Conservation (phyloP, 2,113 vertebrate genomes). For the Manacus vitellinus region DNA sequence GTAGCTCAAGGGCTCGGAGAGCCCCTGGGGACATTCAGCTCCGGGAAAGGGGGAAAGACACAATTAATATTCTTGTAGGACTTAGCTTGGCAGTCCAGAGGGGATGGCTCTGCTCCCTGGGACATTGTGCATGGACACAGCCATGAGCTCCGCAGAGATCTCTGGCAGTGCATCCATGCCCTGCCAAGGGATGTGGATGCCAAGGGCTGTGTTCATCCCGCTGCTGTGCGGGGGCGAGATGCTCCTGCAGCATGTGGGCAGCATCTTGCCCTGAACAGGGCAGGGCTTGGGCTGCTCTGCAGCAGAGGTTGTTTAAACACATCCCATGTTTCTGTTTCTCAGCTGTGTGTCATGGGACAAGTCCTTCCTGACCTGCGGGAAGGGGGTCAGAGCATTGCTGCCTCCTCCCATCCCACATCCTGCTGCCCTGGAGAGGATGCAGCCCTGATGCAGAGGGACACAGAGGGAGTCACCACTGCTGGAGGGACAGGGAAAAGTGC, state of each 20-base stretch:
- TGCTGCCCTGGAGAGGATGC: not conserved
- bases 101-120: not conserved
- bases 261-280: not conserved
- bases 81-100: not conserved
- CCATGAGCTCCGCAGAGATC: not conserved
- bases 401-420: rapidly evolving
- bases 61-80: not conserved
- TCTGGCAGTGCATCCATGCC: rapidly evolving
- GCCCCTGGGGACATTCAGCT: not conserved
- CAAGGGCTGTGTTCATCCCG: not conserved
- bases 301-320: not conserved
- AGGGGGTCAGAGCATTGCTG: not conserved
- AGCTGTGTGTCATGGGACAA: rapidly evolving
- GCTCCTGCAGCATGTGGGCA: rapidly evolving
- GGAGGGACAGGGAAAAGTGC: not conserved
- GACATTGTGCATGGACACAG: not conserved
- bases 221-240: not conserved
- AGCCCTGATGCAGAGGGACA: rapidly evolving
- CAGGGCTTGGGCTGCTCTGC: not conserved
- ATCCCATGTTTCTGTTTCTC: rapidly evolving
- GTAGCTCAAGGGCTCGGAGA: not conserved
- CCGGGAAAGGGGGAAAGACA: rapidly evolving
- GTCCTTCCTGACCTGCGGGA: rapidly evolving
- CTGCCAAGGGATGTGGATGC: not conserved
- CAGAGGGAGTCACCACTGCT: rapidly evolving